These are phyloP conservation scores for Antedon mediterranea DNA, from an alignment of 53 echinoderm and acorn worm genomes.

Conservation along the genomic window DNA sequence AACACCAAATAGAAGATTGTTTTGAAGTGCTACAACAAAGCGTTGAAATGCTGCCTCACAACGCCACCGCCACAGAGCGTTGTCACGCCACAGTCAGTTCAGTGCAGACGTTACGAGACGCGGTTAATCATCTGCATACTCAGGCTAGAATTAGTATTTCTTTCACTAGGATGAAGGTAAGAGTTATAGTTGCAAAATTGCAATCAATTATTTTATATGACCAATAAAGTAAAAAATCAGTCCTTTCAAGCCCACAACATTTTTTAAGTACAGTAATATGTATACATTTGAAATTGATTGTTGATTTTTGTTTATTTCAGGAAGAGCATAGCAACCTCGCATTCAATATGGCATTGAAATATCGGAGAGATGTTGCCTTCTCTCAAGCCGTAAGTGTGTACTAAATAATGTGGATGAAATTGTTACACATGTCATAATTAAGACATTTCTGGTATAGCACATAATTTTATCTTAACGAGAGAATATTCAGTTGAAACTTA, in stretches of 20 bases:
- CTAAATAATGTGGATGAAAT: background rate
- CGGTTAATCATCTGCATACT: constrained; percentile 39
- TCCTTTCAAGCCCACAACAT: too few species aligned
- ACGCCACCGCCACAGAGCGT: constrained; percentile 34
- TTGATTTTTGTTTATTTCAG: constrained; percentile 12
- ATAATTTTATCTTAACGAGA: too few species aligned
- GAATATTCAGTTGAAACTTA: too few species aligned
- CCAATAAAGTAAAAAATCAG: too few species aligned
- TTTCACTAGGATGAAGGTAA: constrained; percentile 65
- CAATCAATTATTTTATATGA: background rate
- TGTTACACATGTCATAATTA: too few species aligned
- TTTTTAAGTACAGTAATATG: too few species aligned
- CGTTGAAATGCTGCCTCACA: constrained; percentile 49
- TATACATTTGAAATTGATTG: background rate
- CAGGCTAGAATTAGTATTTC: constrained; percentile 62
- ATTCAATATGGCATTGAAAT: constrained; percentile 42
- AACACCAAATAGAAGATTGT: constrained; percentile 36
- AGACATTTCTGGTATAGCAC: too few species aligned
- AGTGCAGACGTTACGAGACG: constrained; percentile 37
- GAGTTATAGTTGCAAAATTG: background rate
- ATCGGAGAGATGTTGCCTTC: constrained; percentile 64
- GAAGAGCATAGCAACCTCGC: constrained; percentile 65
- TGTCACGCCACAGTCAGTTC: constrained; percentile 37
- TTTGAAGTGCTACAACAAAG: constrained; percentile 37
- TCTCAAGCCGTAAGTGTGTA: constrained; percentile 65